Base-by-base conservation (phyloP, 2,888 invertebrate species). In the Diploptera punctata region DNA sequence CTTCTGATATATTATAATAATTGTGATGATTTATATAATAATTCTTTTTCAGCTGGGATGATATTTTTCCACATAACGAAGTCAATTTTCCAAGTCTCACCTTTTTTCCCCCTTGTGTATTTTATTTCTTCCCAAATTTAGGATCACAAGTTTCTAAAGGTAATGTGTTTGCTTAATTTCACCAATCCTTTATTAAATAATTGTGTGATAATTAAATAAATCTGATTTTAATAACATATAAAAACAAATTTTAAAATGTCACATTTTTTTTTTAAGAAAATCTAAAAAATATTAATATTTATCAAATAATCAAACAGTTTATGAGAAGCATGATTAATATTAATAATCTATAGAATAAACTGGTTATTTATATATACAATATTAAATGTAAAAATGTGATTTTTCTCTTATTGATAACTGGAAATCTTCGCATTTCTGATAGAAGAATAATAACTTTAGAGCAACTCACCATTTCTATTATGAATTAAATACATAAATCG, bases 11-110 rank as follows among this genome's bases (percentile, higher is more conserved):
- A 21, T 29, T 29, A 24, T 54, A 13, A 24, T 54, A 3, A 21
- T 4, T 54, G 52, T 57, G 31, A 29, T 26, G 26, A 29, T 57
- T 57, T 57, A 57, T 33, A 33, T 33, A 33, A 33, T 33, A 16
- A 47, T 69, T 72, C 68, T 72, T 52, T 72, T 72, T 61, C 72
- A 72, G 72, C 68, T 33, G 68, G 61, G 18, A 43, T 33, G 69
- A 61, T 16, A 21, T 21, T 29, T 19, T n/a, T 61, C 21, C n/a
- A 44, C 43, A 54, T 44, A 62, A n/a, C 21, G 49, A 49, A 19
- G 49, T 19, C 21, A 19, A 49, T 49, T 49, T 49, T 49, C 49
- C 19, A 49, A 21, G 18, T 49, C 21, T 49, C 18, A 49, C 49
- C 67, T 21, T 67, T 49, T n/a, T 47, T 29, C 67, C 21, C 49